These are phyloP conservation scores for Heptranchias perlo DNA, from an alignment of 2,113 vertebrate species.

Conservation along the genomic window DNA sequence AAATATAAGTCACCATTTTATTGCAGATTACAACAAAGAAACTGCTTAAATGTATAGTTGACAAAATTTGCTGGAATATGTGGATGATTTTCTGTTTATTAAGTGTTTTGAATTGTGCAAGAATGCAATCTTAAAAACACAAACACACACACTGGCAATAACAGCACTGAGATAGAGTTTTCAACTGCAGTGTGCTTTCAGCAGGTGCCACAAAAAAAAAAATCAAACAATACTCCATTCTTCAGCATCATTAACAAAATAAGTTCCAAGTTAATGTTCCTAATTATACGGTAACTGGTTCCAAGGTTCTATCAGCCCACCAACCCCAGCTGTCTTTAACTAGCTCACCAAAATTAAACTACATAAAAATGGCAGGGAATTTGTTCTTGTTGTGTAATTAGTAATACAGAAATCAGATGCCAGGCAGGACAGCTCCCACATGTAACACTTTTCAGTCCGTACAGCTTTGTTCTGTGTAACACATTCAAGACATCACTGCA, in stretches of 20 bases:
- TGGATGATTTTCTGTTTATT: too few species aligned
- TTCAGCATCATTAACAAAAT: not conserved
- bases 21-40: too few species aligned
- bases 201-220: constrained; percentile 19
- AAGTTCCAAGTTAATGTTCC: not conserved
- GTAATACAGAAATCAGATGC: not conserved
- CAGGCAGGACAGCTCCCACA: not conserved
- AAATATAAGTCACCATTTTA: too few species aligned
- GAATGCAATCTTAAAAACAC: too few species aligned
- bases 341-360: not conserved
- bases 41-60: too few species aligned
- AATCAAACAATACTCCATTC: not conserved
- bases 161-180: too few species aligned
- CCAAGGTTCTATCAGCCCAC: not conserved
- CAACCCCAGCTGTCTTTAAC: not conserved
- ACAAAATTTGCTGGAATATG: too few species aligned
- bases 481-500: not conserved
- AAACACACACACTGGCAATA: too few species aligned
- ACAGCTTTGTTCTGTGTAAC: not conserved
- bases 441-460: not conserved
- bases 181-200: not conserved
- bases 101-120: too few species aligned
- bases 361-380: not conserved
- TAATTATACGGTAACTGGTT: not conserved
- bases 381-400: not conserved